Conservation (phyloP, 2,113 vertebrate genomes). For the Motacilla tschutschensis region DNA sequence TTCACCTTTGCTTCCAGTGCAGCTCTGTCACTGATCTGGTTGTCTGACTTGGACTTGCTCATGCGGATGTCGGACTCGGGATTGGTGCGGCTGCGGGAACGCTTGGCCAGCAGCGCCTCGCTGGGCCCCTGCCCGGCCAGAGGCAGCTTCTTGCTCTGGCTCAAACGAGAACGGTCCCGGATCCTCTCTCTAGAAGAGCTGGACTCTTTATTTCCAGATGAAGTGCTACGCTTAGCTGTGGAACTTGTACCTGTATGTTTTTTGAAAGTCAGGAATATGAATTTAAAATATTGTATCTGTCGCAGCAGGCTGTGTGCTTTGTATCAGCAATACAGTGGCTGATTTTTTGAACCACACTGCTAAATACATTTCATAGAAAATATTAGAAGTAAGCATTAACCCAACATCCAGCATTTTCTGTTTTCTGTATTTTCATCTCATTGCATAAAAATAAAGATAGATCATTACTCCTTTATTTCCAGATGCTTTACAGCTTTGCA, state of each 20-base stretch:
- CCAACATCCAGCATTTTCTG: neutral
- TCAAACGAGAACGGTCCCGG: conserved; percentile 81
- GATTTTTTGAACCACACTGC: neutral
- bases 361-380: neutral
- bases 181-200: conserved; percentile 84
- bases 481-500: neutral
- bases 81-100: conserved; percentile 78
- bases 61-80: conserved; percentile 82
- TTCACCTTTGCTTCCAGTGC: conserved; percentile 90
- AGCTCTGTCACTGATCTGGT: conserved; percentile 90
- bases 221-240: conserved; percentile 78
- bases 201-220: conserved; percentile 82
- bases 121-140: conserved; percentile 59
- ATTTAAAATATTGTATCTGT: neutral
- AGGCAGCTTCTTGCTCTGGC: conserved; percentile 83
- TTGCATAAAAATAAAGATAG: neutral
- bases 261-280: neutral
- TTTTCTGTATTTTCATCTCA: neutral
- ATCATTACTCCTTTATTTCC: neutral
- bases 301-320: neutral
- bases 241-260: conserved; percentile 68
- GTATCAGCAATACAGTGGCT: neutral
- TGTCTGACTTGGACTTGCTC: conserved; percentile 94
- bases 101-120: conserved; percentile 75
- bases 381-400: neutral